Evolutionary conservation across 2,797 vertebrate species (phyloP), one percentile per base, ranked within the genome.

Genomic region (Harpagifer antarcticus): DNA sequence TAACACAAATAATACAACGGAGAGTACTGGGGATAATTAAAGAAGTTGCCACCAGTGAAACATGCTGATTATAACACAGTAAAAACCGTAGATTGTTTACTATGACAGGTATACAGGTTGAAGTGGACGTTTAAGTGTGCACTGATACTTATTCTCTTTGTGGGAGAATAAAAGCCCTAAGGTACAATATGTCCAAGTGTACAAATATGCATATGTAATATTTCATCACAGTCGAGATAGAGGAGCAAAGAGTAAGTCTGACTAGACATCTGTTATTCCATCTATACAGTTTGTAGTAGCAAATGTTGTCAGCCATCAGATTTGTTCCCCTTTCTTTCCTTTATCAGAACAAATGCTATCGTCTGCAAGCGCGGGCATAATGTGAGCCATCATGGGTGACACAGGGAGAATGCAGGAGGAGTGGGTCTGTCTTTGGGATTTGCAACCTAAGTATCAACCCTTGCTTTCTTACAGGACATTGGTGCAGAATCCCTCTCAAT

Each of bases 401-500:
- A 85, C 69, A 31, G 1, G 64, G 49, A 84, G 75, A 85, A 83
- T 67, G 71, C 67, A 59, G 67, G 61, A 85, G 65, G 55, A 78
- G 74, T 19, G 20, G 31, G 67, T 80, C 72, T 84, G 62, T 85
- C 76, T 81, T 62, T 63, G 72, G 80, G 88, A 90, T 91, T 91
- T 88, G 61, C 74, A 83, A 81, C 44, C 57, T 19, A 80, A 84
- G 75, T 65, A 83, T 90, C 74, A 76, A 61, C 68, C 77, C 52
- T 72, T 76, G 44, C 76, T 73, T 83, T 82, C 81, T 79, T 60
- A 79, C 73, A 86, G 84, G 68, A 87, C 69, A 76, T 40, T 85
- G 82, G 70, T 81, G 72, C 80, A 69, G 83, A 88, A 92, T 87
- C 70, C 79, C 67, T 75, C 71, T 78, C 79, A 84, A 88, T 89